These are phyloP conservation scores for Poecilia wingei DNA, from an alignment of 2,797 vertebrate genomes.

Conservation along the genomic window DNA sequence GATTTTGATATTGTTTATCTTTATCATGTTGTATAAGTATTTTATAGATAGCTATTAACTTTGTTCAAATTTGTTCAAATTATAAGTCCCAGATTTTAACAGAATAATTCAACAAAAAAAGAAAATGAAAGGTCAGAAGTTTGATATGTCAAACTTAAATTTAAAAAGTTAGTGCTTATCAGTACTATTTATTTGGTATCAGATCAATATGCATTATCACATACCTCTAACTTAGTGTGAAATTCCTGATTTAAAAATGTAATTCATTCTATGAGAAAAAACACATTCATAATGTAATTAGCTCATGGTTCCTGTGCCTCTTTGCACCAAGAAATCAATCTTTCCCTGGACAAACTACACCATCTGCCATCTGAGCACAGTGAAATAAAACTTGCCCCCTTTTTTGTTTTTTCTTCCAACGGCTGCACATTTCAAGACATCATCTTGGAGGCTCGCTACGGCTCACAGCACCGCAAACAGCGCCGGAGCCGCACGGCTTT, in stretches of 20 bases:
- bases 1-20: neutral
- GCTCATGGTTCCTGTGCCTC: neutral
- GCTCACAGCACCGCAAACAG: constrained; percentile 97
- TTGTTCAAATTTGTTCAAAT: neutral
- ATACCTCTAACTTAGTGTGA: neutral
- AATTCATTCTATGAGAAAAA: neutral
- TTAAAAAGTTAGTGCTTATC: neutral
- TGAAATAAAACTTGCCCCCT: constrained; percentile 91
- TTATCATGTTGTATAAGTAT: neutral
- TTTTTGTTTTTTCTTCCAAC: constrained; percentile 88
- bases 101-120: neutral
- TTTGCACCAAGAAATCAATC: neutral
- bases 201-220: neutral
- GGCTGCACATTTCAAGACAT: constrained; percentile 99
- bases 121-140: neutral
- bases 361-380: neutral
- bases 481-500: constrained; percentile 95
- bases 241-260: neutral
- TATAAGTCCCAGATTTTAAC: neutral
- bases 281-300: neutral
- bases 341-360: neutral
- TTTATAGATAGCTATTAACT: neutral
- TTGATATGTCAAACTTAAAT: neutral
- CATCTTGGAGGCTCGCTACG: constrained; percentile 99
- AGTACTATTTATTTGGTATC: neutral